phyloP scores from a whole-genome alignment of 2,113 vertebrate genomes.

The Nannospalax galili region DNA sequence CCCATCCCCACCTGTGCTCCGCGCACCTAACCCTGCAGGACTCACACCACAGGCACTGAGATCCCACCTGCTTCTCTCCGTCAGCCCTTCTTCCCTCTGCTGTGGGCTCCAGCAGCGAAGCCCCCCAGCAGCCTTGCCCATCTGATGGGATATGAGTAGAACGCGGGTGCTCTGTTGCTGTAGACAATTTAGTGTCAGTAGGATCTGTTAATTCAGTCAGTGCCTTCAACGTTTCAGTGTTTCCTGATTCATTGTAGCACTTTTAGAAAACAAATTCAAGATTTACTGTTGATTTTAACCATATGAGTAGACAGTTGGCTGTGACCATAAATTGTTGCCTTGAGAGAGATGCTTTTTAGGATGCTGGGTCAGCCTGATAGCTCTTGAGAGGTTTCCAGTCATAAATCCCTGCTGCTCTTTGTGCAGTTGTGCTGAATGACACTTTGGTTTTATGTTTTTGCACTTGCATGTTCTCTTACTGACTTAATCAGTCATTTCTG shows the following conservation, averaged over 20 bases:
- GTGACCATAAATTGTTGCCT: conserved; percentile 37
- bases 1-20: not conserved
- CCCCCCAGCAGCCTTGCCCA: not conserved
- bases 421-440: not conserved
- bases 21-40: not conserved
- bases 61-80: not conserved
- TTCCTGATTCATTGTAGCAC: conserved; percentile 11
- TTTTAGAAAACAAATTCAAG: conserved; percentile 13
- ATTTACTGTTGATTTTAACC: conserved; percentile 40
- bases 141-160: rapidly evolving
- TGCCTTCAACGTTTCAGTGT: not conserved
- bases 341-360: conserved; percentile 17
- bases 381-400: not conserved
- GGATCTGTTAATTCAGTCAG: not conserved
- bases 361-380: not conserved
- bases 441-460: conserved; percentile 34
- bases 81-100: not conserved
- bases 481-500: not conserved
- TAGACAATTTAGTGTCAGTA: not conserved
- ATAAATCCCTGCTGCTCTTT: conserved; percentile 13
- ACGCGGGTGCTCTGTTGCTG: not conserved
- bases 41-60: not conserved
- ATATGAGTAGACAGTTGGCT: conserved; percentile 5
- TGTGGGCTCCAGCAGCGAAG: not conserved
- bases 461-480: conserved; percentile 31